Conservation (phyloP, 2,113 vertebrate genomes). For the Anoplopoma fimbria region DNA sequence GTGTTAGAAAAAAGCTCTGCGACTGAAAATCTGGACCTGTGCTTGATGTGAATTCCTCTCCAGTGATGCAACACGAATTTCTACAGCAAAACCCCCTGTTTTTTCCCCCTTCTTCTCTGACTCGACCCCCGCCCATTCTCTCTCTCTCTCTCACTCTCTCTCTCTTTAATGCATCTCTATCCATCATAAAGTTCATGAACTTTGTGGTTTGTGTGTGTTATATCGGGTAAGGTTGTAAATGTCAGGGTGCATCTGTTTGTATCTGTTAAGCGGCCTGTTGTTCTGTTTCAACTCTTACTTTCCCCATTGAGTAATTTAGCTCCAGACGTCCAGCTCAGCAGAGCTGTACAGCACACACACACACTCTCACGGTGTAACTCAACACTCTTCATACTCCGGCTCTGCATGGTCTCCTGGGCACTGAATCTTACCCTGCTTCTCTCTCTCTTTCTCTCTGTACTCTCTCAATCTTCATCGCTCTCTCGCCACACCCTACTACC, state of each 20-base stretch:
- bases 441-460: slow-evolving; percentile 15
- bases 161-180: slow-evolving; percentile 17
- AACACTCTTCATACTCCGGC: slow-evolving; percentile 67
- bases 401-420: slow-evolving; percentile 67
- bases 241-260: slow-evolving; percentile 24
- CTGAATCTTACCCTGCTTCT: slow-evolving; percentile 46
- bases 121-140: slow-evolving; percentile 36
- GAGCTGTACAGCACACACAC: slow-evolving; percentile 44
- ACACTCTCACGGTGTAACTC: slow-evolving; percentile 70
- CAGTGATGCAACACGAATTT: slow-evolving; percentile 77
- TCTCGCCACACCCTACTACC: slow-evolving; percentile 69
- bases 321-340: slow-evolving; percentile 48
- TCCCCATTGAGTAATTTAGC: slow-evolving; percentile 30
- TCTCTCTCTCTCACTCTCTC: too few species aligned
- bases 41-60: slow-evolving; percentile 74
- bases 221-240: slow-evolving; percentile 19
- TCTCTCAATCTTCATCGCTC: slow-evolving; percentile 31
- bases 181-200: slow-evolving; percentile 53
- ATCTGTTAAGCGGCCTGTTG: slow-evolving; percentile 16
- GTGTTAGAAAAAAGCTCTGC: slow-evolving; percentile 51
- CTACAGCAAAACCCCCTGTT: slow-evolving; percentile 23
- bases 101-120: neutral
- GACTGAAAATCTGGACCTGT: slow-evolving; percentile 65
- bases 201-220: neutral
- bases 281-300: slow-evolving; percentile 17